phyloP scores from a whole-genome alignment of 2,888 invertebrate genomes.

The Gryllus longicercus region DNA sequence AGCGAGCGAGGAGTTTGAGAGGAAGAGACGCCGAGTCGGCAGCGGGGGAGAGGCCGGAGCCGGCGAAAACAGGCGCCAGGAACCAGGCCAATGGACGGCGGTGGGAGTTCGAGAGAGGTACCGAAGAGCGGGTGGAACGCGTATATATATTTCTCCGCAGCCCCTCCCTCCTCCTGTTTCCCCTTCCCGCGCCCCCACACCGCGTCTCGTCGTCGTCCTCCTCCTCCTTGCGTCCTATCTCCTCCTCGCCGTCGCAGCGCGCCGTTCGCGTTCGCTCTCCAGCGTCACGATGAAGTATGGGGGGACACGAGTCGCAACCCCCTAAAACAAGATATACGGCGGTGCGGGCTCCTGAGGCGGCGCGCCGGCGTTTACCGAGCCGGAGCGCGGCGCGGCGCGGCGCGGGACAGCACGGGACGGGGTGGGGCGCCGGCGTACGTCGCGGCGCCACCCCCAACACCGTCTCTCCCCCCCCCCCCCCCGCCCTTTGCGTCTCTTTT shows the following conservation, averaged over 20 bases:
- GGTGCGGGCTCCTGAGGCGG: not conserved
- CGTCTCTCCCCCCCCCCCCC: not conserved
- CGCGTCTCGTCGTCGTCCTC: not conserved
- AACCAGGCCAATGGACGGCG: too few species aligned
- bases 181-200: not conserved
- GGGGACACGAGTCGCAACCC: not conserved
- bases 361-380: not conserved
- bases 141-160: not conserved
- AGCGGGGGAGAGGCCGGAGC: too few species aligned
- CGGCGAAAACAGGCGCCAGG: too few species aligned
- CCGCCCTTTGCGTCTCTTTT: not conserved
- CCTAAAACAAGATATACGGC: slow-evolving; percentile 17
- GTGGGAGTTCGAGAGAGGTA: too few species aligned
- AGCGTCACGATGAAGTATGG: not conserved
- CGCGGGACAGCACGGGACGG: not conserved
- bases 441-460: not conserved
- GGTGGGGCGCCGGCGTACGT: not conserved
- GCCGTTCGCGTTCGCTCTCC: not conserved
- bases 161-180: not conserved
- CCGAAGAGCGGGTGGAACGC: too few species aligned
- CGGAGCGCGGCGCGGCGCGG: not conserved
- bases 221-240: not conserved
- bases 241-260: not conserved
- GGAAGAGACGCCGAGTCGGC: too few species aligned
- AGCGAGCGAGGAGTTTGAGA: too few species aligned